phyloP scores from a whole-genome alignment of 2,797 vertebrate genomes.

The Sebastes diaconus region DNA sequence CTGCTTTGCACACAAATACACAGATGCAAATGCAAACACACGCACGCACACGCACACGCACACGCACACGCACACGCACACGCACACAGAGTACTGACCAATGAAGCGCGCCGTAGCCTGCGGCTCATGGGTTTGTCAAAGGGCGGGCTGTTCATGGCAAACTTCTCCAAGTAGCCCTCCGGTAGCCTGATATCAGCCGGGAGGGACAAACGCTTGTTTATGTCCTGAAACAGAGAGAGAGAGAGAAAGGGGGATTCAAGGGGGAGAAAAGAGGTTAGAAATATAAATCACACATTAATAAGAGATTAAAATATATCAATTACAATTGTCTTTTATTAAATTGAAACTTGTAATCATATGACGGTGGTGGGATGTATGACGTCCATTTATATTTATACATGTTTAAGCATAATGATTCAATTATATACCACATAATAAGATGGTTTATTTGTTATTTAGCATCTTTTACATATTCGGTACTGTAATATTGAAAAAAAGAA shows the following conservation, averaged over 20 bases:
- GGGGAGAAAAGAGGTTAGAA: not conserved
- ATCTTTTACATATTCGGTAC: not conserved
- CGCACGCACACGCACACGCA: not conserved
- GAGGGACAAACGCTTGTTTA: conserved; percentile 87
- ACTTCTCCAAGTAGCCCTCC: conserved; percentile 87
- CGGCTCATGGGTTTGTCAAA: conserved; percentile 88
- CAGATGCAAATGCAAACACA: not conserved
- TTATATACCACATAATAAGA: not conserved
- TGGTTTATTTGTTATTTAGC: not conserved
- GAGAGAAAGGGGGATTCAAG: not conserved
- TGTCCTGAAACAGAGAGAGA: conserved; percentile 77
- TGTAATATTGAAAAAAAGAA: not conserved
- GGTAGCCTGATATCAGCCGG: conserved; percentile 86
- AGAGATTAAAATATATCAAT: not conserved
- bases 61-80: not conserved
- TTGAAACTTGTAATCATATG: too few species aligned
- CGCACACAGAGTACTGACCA: conserved; percentile 74
- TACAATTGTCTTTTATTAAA: too few species aligned
- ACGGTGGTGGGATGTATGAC: too few species aligned
- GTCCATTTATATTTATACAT: too few species aligned
- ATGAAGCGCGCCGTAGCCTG: conserved; percentile 82
- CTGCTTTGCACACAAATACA: conserved; percentile 12
- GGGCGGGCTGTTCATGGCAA: conserved; percentile 85
- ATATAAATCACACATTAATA: not conserved
- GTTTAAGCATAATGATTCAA: not conserved